Percentiles rank a stretch among this genome's conserved stretches.
These are phyloP conservation scores for Phaetusa simplex DNA, from an alignment of 2,113 vertebrate species.

Conservation along the genomic window DNA sequence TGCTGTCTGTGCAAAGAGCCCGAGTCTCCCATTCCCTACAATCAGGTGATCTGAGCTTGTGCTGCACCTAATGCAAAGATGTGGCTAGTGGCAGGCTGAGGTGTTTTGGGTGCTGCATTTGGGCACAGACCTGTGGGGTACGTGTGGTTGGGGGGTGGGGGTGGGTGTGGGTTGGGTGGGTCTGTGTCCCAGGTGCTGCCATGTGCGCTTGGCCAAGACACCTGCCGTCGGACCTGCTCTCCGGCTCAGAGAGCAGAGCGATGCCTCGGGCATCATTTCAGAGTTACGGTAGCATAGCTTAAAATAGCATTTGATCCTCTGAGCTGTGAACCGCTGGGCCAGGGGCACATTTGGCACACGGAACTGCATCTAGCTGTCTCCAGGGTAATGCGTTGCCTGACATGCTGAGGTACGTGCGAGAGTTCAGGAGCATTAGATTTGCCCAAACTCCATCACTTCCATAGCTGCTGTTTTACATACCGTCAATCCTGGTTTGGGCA, in stretches of 20 bases:
- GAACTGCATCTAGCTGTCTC: background rate
- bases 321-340: background rate
- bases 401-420: background rate
- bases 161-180: background rate
- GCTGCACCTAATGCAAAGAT: background rate
- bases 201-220: background rate
- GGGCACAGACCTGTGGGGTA: background rate
- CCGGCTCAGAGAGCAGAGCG: rapidly evolving
- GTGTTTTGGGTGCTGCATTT: background rate
- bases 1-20: background rate
- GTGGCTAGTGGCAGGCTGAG: background rate
- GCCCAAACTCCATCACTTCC: background rate
- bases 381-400: background rate
- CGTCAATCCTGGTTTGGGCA: background rate
- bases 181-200: background rate
- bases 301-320: background rate
- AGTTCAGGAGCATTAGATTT: background rate
- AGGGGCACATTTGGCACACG: background rate
- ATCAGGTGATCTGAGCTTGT: background rate
- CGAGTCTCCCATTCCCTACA: background rate
- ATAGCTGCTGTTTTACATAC: background rate
- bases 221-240: background rate
- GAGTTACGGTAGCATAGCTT: rapidly evolving
- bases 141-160: background rate
- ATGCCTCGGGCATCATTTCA: background rate